Conservation (phyloP, 2,113 vertebrate genomes). For the Turdus rufiventris region DNA sequence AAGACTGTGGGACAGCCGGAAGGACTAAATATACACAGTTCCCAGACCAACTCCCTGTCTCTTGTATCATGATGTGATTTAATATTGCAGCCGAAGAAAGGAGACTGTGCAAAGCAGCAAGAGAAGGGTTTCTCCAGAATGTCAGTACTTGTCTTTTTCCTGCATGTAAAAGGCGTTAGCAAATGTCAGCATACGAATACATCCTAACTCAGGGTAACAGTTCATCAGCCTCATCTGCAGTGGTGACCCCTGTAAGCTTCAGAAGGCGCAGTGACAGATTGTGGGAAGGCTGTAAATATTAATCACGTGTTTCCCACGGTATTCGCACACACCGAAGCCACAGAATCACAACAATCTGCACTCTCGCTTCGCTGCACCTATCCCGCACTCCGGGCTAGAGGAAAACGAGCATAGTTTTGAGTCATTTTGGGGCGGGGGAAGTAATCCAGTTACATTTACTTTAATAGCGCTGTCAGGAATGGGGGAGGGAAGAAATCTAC, state of each 20-base stretch:
- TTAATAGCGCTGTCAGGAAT: background rate
- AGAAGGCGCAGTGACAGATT: background rate
- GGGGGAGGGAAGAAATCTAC: background rate
- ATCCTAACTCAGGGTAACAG: background rate
- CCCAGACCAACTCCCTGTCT: background rate
- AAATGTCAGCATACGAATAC: background rate
- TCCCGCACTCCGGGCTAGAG: no score
- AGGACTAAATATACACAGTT: background rate
- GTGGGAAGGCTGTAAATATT: background rate
- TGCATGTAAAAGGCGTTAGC: background rate
- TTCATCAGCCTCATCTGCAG: background rate
- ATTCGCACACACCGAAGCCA: background rate
- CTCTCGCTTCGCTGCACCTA: background rate
- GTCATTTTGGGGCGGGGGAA: background rate
- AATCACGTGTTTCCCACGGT: background rate
- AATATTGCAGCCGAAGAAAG: background rate
- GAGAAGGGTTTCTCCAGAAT: background rate
- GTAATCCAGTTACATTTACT: background rate
- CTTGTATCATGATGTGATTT: background rate
- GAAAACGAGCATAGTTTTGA: background rate
- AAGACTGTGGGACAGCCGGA: background rate
- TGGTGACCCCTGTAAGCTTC: background rate
- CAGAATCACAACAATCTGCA: background rate
- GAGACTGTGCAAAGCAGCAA: background rate
- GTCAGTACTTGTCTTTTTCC: background rate